A percentile compares a stretch with the other conserved stretches of the same genome.
Conservation (phyloP, 2,888 invertebrate species). For the Axea sp. region DNA sequence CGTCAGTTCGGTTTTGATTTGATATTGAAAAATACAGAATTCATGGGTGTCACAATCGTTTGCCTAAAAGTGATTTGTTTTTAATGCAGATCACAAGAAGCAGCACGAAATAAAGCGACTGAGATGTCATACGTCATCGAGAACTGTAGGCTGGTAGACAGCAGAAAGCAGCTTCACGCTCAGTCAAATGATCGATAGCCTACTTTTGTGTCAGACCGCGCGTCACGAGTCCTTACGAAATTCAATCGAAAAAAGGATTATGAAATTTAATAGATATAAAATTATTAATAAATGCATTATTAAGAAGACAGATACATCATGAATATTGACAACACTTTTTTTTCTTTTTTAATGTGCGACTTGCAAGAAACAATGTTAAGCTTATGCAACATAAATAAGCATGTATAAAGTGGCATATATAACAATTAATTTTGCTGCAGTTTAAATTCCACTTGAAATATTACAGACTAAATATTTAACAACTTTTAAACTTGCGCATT, state of each 20-base stretch:
- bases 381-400: no score
- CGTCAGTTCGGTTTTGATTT: no score
- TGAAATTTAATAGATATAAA: slow-evolving; percentile 39
- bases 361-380: no score
- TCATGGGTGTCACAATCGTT: slow-evolving; percentile 10
- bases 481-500: no score
- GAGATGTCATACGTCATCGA: slow-evolving; percentile 52
- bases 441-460: no score
- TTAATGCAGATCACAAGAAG: slow-evolving; percentile 17
- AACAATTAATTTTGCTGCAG: no score
- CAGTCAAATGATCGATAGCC: slow-evolving; percentile 66
- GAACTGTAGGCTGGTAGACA: slow-evolving; percentile 45
- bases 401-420: no score
- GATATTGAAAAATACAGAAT: no score
- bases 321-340: no score
- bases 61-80: slow-evolving; percentile 14
- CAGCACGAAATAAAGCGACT: slow-evolving; percentile 36
- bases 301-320: no score
- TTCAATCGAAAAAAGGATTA: slow-evolving; percentile 42
- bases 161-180: slow-evolving; percentile 47
- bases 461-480: no score
- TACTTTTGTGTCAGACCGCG: slow-evolving; percentile 60
- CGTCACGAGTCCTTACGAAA: slow-evolving; percentile 52
- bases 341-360: no score
- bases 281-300: slow-evolving; percentile 5